Evolutionary conservation across 2,113 vertebrate genomes (phyloP), one percentile per base, ranked within the genome.

Genomic region (Mesocricetus auratus): DNA sequence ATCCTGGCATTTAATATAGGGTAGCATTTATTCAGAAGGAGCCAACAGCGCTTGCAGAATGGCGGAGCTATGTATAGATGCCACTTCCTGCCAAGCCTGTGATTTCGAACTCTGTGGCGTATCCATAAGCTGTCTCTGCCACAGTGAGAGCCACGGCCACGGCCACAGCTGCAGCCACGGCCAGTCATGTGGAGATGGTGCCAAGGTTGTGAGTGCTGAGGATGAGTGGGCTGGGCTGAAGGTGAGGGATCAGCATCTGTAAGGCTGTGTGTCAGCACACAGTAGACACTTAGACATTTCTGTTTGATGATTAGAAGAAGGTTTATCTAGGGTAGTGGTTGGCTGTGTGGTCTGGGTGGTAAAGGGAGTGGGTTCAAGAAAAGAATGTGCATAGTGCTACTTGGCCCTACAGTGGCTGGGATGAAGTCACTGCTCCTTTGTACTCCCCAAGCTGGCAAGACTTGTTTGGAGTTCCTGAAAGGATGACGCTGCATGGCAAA

Each of bases 61-160:
- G 86, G 31, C 22, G 78, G 94, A 62, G 73, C 77, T 96, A 7
- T 79, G 58, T 17, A 6, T 12, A 86, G 94, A 12, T 68, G 47
- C 68, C 69, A 0, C 97, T 97, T 95, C 96, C 58, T 96, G 58
- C 98, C 96, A 96, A 45, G 94, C 96, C 92, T 94, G 95, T 60
- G 97, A 86, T 91, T 97, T 88, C 93, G 68, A 91, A 94, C 96
- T 91, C 95, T 36, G 91, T 64, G 82, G 96, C 7, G 3, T 96
- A 19, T 74, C 77, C 89, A 0, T 78, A 96, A 82, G 13, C 45
- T 74, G n/a, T 31, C 8, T 0, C 79, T 11, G 69, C 94, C 86
- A 47, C 94, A 68, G 58, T 50, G 24, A 39, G 50, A 86, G 91
- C 94, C 85, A 42, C 68, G 31, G 66, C 58, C 10, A 19, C 19